Base-by-base conservation (phyloP, 1,140 invertebrate genomes). In the Lanistes nyassanus region DNA sequence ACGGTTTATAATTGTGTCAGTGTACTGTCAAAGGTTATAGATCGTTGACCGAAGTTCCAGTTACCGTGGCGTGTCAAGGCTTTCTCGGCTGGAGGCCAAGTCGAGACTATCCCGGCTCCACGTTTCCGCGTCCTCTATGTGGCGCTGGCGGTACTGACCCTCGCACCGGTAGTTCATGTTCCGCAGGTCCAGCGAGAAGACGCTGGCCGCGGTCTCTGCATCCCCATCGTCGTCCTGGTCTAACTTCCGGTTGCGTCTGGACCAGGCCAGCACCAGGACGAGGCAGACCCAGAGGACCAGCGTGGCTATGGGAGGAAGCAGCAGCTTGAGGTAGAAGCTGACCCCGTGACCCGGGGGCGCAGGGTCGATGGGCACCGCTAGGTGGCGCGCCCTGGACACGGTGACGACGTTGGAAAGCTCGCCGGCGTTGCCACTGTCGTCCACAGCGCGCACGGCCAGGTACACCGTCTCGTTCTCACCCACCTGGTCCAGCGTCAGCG, bases 121-220 rank as follows among this genome's bases (percentile, higher is more conserved):
- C 21, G 76, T 70, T 21, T 76, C 74, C 13, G 55, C 58, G 21
- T 76, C 76, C 62, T 80, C 79, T 2, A 37, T 55, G 23, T 56
- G 62, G n/a, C 79, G 51, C 26, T 56, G 67, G n/a, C 75, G 53
- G 56, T 81, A 81, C 64, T 75, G 70, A 1, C 79, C 79, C 23
- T 81, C 79, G 47, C 74, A 62, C 66, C 66, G 69, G 68, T 81
- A 81, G 73, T 81, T 81, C 79, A 81, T 81, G 37, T 76, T 51
- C 26, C 53, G 19, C 70, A 72, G 36, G 36, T 72, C 70, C 55
- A 72, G 56, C 26, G 70, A 72, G 36, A 72, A 64, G 16, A 23
- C 53, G 37, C 58, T 69, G 26, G 68, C 39, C 56, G 60, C 26
- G 37, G 53, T 31, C 21, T 42, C 31, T 0, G 42, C 16, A 9